Percentiles rank a stretch among this genome's conserved stretches.
Conservation (phyloP, 92 coral and sea anemone species). For the Paragorgia papillata region DNA sequence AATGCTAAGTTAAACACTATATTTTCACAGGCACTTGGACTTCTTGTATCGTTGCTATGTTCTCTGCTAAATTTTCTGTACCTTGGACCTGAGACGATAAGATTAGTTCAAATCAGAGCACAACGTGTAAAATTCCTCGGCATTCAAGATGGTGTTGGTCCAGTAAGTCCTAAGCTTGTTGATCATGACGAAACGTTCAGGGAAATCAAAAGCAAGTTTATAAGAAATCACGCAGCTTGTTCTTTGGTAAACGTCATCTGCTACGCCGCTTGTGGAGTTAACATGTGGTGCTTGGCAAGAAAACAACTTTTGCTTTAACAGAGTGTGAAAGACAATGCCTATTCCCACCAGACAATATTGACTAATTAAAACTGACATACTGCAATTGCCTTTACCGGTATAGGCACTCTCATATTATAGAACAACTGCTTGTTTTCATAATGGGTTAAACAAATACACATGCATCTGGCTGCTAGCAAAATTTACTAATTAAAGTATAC, state of each 20-base stretch:
- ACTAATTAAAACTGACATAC: no score
- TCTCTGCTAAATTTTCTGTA: slow-evolving; percentile 24
- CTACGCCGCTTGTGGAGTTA: slow-evolving; percentile 33
- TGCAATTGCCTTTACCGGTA: no score
- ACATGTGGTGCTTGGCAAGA: slow-evolving; percentile 29
- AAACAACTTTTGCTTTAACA: slow-evolving; percentile 4
- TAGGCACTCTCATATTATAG: no score
- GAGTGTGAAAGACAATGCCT: no score
- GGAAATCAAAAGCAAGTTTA: slow-evolving; percentile 16
- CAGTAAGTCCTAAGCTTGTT: slow-evolving; percentile 25
- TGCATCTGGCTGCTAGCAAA: no score
- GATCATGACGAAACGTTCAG: slow-evolving; percentile 22
- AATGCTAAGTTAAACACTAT: no score
- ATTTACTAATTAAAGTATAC: no score
- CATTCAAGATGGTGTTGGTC: slow-evolving; percentile 36
- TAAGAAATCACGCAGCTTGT: slow-evolving; percentile 32
- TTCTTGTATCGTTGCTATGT: slow-evolving; percentile 22
- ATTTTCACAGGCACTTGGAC: slow-evolving; percentile 17
- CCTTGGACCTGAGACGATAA: slow-evolving; percentile 31
- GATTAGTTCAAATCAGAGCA: slow-evolving; percentile 25
- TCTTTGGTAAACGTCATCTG: slow-evolving; percentile 31
- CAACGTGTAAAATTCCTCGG: slow-evolving; percentile 41
- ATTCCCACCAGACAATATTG: no score
- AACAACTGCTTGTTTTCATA: no score
- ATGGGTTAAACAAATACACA: no score